Evolutionary conservation across 64 coral and sea anemone genomes (phyloP).

Genomic region (Dendrophyllia cribrosa): DNA sequence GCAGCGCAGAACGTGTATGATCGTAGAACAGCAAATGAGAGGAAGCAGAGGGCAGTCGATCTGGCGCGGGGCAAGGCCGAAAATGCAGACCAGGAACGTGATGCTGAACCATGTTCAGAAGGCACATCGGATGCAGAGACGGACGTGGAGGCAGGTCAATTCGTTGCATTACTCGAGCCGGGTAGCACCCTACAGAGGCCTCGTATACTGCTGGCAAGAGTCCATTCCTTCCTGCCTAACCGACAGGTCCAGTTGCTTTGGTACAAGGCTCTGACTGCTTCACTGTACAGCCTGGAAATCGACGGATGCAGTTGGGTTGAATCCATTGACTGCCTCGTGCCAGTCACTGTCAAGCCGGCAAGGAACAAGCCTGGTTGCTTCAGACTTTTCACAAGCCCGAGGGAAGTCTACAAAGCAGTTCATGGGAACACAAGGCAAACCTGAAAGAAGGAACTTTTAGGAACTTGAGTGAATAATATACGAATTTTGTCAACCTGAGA

Average conservation of each 20-base stretch:
- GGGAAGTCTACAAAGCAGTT: not conserved
- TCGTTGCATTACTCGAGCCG: not conserved
- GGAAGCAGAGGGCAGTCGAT: not conserved
- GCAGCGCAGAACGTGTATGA: not conserved
- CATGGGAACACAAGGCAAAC: not conserved
- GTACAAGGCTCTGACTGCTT: not conserved
- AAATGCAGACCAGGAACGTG: not conserved
- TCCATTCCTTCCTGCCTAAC: not conserved
- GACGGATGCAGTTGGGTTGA: not conserved
- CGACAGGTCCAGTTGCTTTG: not conserved
- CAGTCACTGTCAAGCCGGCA: not conserved
- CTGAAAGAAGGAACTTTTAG: no score
- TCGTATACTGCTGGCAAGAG: not conserved
- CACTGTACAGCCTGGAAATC: not conserved
- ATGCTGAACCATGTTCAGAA: not conserved
- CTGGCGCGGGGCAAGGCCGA: not conserved
- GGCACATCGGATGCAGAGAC: not conserved
- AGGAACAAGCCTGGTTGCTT: not conserved
- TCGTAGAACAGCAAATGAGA: not conserved
- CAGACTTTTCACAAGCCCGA: not conserved
- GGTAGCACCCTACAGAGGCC: not conserved
- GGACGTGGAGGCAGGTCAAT: not conserved
- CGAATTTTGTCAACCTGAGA: no score
- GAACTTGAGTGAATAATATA: no score
- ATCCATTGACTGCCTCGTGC: not conserved